phyloP scores from a whole-genome alignment of 1,140 invertebrate genomes.

The Cryptotermes secundus region DNA sequence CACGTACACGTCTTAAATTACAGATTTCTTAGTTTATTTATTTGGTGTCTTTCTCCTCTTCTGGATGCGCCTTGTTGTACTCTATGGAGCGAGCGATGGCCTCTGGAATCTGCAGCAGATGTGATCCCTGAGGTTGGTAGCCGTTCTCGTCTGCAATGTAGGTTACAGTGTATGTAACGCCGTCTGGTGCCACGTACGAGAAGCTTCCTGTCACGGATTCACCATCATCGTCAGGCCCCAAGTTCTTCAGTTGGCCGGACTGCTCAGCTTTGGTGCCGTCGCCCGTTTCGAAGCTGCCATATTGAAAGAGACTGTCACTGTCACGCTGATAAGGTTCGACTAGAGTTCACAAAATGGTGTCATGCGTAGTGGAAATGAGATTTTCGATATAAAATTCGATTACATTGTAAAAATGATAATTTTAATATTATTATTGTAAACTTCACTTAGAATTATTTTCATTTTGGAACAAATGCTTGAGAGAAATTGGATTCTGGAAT shows the following conservation, averaged over 20 bases:
- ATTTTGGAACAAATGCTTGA: too few relatives aligned
- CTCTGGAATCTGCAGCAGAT: slow-evolving; percentile 36
- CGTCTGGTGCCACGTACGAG: slow-evolving; percentile 73
- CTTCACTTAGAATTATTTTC: too few relatives aligned
- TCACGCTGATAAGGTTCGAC: too few relatives aligned
- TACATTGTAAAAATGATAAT: too few relatives aligned
- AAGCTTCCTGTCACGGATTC: slow-evolving; percentile 67
- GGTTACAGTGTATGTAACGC: slow-evolving; percentile 48
- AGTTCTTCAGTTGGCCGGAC: slow-evolving; percentile 53
- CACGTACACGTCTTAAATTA: too few relatives aligned
- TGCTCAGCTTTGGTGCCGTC: slow-evolving; percentile 40
- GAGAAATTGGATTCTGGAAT: too few relatives aligned
- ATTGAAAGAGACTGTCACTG: neutral
- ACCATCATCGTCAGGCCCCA: slow-evolving; percentile 52
- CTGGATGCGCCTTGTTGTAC: slow-evolving; percentile 23
- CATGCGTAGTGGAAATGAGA: too few relatives aligned
- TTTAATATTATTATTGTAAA: too few relatives aligned
- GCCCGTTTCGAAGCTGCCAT: neutral
- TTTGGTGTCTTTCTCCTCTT: slow-evolving; percentile 38
- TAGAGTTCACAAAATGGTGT: too few relatives aligned
- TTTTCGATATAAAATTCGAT: too few relatives aligned
- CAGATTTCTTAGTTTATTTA: neutral
- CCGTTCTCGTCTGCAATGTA: slow-evolving; percentile 53
- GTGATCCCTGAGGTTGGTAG: slow-evolving; percentile 42
- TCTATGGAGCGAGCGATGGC: slow-evolving; percentile 29